These are phyloP conservation scores for Glossophaga mutica DNA, from an alignment of 2,797 vertebrate genomes.

Conservation along the genomic window DNA sequence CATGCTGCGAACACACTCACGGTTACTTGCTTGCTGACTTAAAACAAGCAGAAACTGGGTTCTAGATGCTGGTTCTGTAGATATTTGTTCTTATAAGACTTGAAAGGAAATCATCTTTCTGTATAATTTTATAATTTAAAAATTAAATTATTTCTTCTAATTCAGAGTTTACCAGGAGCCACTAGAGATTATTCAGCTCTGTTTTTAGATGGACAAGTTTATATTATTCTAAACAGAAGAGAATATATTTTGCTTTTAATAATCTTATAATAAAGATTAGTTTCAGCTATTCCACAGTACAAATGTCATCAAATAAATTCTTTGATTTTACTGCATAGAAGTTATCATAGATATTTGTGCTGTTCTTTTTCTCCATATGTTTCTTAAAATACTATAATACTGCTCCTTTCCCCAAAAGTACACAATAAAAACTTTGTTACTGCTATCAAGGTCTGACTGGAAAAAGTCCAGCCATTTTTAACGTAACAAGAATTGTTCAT, in stretches of 20 bases:
- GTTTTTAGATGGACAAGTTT: not conserved
- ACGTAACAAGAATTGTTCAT: not conserved
- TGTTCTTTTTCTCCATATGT: not conserved
- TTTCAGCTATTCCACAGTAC: not conserved
- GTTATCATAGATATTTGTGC: not conserved
- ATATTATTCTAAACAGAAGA: not conserved
- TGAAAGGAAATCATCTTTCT: not conserved
- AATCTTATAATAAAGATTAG: not conserved
- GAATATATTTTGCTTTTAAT: not conserved
- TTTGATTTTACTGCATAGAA: not conserved
- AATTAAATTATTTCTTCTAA: not conserved
- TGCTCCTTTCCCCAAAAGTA: not conserved
- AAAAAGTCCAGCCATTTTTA: not conserved
- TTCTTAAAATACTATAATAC: not conserved
- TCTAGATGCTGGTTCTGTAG: not conserved
- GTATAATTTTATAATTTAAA: not conserved
- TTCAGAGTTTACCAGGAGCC: not conserved
- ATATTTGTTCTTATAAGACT: not conserved
- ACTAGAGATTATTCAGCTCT: not conserved
- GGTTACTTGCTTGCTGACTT: not conserved
- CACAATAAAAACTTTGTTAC: not conserved
- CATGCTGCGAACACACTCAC: not conserved
- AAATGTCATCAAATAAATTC: not conserved
- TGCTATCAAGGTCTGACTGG: not conserved
- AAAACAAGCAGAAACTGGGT: not conserved